Conservation (phyloP, 2,888 invertebrate genomes). For the Ennomos quercinarius region DNA sequence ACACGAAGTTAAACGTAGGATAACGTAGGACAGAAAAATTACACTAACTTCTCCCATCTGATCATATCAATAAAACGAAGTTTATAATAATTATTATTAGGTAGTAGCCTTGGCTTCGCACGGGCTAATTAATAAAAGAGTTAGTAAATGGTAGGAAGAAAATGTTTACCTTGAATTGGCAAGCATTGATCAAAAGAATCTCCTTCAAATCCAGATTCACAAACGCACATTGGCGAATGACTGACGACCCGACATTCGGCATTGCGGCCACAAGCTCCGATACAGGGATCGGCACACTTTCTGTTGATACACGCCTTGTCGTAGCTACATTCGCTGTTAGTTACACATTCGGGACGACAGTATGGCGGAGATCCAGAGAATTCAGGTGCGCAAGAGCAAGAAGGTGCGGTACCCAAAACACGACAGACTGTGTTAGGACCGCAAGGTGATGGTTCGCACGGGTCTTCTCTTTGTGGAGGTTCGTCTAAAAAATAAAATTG, state of each 20-base stretch:
- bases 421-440: conserved; percentile 91
- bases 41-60: no score
- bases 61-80: no score
- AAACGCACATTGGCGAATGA: conserved; percentile 94
- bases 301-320: conserved; percentile 91
- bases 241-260: conserved; percentile 92
- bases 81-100: no score
- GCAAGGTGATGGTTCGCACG: conserved; percentile 91
- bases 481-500: conserved; percentile 50
- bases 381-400: conserved; percentile 90
- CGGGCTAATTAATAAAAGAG: no score
- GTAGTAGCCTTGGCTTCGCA: no score
- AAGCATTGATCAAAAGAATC: conserved; percentile 91
- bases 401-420: conserved; percentile 81
- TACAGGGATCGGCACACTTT: conserved; percentile 93
- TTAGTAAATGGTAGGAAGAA: not conserved
- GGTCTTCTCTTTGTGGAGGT: conserved; percentile 66
- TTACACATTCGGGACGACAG: conserved; percentile 93
- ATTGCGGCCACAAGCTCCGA: conserved; percentile 91
- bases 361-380: conserved; percentile 90
- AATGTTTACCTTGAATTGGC: conserved; percentile 64
- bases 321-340: conserved; percentile 91
- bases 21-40: no score
- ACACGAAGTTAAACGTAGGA: no score
- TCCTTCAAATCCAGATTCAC: conserved; percentile 89